Base-by-base conservation (phyloP, 2,888 invertebrate genomes). In the Aquatica leii region DNA sequence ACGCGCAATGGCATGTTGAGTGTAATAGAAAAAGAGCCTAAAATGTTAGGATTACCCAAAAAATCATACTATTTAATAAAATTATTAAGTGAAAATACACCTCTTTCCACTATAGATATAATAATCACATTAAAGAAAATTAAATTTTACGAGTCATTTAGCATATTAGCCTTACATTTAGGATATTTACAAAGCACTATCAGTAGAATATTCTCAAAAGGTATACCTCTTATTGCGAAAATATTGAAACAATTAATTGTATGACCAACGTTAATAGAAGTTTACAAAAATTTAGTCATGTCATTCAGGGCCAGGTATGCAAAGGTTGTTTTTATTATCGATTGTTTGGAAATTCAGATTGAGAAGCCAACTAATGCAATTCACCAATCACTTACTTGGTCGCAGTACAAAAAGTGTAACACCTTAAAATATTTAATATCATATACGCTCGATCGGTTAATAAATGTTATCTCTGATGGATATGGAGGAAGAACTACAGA, bases 341-440 rank as follows among this genome's bases (percentile, higher is more conserved):
- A 40, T 11, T 40, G 40, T 12, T 40, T 40, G 14, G 40, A 40
- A 40, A 40, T 40, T 2, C 40, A 40, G 12, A 40, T 40, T 4
- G 40, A 40, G 11, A 40, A 40, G 11, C 40, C 40, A 40, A n/a
- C 40, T 2, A 12, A 40, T 40, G 40, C 40, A 2, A 12, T 40
- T 40, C 11, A 40, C 11, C 40, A 40, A 40, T 40, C 54, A 1
- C 18, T 54, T 12, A 41, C 73, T 8, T 77, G 76, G 75, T 75
- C 75, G 0, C 67, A 72, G 9, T 76, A 74, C 51, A 74, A 76
- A 63, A 72, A 73, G 15, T 69, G 69, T 50, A 76, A 77, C 75
- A 18, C 53, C 5, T 46, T 76, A 11, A 78, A 78, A 65, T 77
- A 75, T 65, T 61, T 76, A 21, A 66, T 74, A 20, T 73, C 69